Percentiles rank a stretch among this genome's conserved stretches.
These are phyloP conservation scores for Pogonocherus hispidulus DNA, from an alignment of 2,888 invertebrate species.

Conservation along the genomic window DNA sequence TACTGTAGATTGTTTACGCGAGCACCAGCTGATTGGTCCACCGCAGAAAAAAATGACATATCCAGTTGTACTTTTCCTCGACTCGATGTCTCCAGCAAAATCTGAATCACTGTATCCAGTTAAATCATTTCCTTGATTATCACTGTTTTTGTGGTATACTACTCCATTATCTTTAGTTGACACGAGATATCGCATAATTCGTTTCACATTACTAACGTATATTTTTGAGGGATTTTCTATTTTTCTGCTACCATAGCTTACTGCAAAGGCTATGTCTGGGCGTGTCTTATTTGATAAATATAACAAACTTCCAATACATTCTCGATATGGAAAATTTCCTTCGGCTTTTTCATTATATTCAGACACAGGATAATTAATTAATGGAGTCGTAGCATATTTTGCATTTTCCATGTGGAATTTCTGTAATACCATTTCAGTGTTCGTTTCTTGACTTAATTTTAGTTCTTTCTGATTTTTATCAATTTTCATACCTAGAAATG, in stretches of 20 bases:
- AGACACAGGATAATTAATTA: not conserved
- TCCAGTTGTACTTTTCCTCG: slow-evolving; percentile 48
- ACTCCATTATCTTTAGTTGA: not conserved
- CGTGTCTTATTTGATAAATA: slow-evolving; percentile 43
- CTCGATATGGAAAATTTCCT: slow-evolving; percentile 10
- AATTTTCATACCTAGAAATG: slow-evolving; percentile 36
- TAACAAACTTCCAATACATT: slow-evolving; percentile 46
- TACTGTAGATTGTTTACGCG: slow-evolving; percentile 51
- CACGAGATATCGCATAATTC: slow-evolving; percentile 8
- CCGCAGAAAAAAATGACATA: slow-evolving; percentile 44
- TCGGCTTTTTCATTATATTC: not conserved
- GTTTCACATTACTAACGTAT: slow-evolving; percentile 17
- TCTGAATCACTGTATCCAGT: slow-evolving; percentile 43
- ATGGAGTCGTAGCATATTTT: slow-evolving; percentile 47
- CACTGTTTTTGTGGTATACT: not conserved
- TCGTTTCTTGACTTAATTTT: slow-evolving; percentile 33
- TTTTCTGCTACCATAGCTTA: not conserved
- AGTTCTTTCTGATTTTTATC: not conserved
- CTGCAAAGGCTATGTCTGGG: slow-evolving; percentile 42
- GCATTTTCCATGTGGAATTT: slow-evolving; percentile 46
- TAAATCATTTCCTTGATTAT: slow-evolving; percentile 21
- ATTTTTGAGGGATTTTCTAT: slow-evolving; percentile 15
- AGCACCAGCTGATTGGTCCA: slow-evolving; percentile 52
- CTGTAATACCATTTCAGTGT: slow-evolving; percentile 31
- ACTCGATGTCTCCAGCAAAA: slow-evolving; percentile 44